phyloP scores from a whole-genome alignment of 2,113 vertebrate species.

The Otis tarda region DNA sequence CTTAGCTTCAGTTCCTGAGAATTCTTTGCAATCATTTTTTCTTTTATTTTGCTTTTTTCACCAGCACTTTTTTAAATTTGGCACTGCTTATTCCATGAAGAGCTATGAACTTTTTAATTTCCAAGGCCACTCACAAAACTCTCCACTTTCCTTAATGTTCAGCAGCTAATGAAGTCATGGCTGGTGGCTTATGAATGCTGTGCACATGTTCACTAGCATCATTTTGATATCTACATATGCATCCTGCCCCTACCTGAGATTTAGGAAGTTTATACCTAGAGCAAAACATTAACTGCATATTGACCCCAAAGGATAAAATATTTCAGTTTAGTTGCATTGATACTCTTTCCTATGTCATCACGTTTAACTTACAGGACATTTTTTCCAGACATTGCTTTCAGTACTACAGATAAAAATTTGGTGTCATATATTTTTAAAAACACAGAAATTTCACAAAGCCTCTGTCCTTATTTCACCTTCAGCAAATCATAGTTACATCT shows the following conservation, averaged over 20 bases:
- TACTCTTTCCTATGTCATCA: not conserved
- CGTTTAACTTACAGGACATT: not conserved
- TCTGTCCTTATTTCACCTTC: conserved; percentile 28
- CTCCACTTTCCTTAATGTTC: not conserved
- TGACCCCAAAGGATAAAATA: not conserved
- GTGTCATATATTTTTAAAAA: not conserved
- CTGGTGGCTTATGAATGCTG: not conserved
- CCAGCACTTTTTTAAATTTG: not conserved
- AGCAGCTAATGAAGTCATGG: not conserved
- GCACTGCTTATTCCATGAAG: not conserved
- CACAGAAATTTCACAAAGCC: not conserved
- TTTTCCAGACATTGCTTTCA: not conserved
- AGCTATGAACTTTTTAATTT: not conserved
- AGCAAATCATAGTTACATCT: conserved; percentile 5
- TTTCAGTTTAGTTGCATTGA: fast-evolving
- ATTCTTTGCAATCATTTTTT: not conserved
- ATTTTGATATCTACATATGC: not conserved
- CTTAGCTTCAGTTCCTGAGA: not conserved
- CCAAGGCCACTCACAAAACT: not conserved
- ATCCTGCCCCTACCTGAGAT: not conserved
- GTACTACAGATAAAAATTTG: not conserved
- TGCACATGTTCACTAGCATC: not conserved
- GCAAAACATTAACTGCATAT: not conserved
- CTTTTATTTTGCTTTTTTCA: not conserved
- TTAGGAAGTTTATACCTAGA: not conserved